These are phyloP conservation scores for Spizaetus ornatus DNA, from an alignment of 2,113 vertebrate species.

Conservation along the genomic window DNA sequence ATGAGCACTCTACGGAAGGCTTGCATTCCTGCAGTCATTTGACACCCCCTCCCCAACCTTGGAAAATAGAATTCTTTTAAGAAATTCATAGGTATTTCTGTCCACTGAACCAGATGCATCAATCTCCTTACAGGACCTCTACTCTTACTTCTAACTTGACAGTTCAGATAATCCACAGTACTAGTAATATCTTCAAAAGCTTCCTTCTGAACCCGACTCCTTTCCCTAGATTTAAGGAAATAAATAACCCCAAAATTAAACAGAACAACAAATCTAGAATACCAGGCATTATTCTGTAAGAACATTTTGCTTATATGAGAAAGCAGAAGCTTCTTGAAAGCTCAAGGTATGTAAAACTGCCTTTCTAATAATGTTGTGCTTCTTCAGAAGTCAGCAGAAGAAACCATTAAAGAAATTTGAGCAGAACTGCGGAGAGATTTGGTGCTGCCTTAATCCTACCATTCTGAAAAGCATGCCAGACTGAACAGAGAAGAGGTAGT, in stretches of 20 bases:
- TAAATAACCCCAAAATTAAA: neutral
- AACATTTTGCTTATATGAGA: neutral
- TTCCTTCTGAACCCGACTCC: neutral
- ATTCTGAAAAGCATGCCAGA: neutral
- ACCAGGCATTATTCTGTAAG: neutral
- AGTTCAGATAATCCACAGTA: neutral
- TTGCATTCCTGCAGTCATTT: neutral
- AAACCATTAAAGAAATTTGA: neutral
- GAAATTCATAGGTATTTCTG: neutral
- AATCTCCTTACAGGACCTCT: neutral
- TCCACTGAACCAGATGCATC: neutral
- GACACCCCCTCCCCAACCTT: neutral
- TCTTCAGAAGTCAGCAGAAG: neutral
- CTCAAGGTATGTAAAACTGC: neutral
- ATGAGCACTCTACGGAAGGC: neutral
- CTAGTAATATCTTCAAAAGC: neutral
- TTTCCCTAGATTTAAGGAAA: neutral
- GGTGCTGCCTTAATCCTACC: slow-evolving; percentile 16
- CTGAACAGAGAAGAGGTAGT: neutral
- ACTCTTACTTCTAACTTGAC: neutral
- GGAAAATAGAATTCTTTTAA: neutral
- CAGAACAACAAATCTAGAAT: neutral
- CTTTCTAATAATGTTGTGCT: neutral
- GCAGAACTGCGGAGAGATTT: neutral
- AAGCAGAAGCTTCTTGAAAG: neutral